Evolutionary conservation across 2,113 vertebrate species (phyloP).

Genomic region (Psilopogon haemacephalus): DNA sequence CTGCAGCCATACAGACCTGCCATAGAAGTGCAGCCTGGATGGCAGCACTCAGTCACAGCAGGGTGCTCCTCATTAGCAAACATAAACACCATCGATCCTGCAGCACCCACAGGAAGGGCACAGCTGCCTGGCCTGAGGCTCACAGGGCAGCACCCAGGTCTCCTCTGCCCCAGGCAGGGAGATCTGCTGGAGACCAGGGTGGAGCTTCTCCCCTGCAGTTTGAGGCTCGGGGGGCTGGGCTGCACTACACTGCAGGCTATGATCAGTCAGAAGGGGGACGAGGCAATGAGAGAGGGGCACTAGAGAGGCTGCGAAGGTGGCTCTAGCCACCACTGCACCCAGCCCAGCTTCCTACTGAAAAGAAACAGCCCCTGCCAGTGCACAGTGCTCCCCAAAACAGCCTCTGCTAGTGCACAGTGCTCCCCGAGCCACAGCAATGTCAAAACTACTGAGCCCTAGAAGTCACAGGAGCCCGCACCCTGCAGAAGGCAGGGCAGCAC

Average conservation of each 20-base stretch:
- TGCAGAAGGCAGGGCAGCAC: fast-evolving
- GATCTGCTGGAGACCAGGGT: neutral
- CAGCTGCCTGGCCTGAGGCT: neutral
- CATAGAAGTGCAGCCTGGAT: slow-evolving; percentile 42
- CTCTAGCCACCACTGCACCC: neutral
- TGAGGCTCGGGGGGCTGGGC: too few species aligned
- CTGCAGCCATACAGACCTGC: neutral
- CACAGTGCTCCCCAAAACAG: fast-evolving
- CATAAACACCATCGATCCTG: slow-evolving; percentile 72
- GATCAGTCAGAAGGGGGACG: neutral
- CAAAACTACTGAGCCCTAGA: neutral
- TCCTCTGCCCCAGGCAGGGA: neutral
- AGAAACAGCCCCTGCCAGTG: neutral
- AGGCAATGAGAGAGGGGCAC: neutral
- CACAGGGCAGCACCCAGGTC: neutral
- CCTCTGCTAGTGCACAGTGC: too few species aligned
- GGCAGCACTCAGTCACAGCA: slow-evolving; percentile 53
- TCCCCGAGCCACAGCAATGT: fast-evolving
- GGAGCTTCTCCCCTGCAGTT: fast-evolving
- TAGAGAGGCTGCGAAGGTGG: neutral
- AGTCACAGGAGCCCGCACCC: neutral
- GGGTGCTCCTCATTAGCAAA: slow-evolving; percentile 78
- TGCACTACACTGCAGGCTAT: neutral
- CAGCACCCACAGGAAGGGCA: slow-evolving; percentile 56
- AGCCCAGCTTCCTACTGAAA: neutral